Percentiles rank a stretch among this genome's conserved stretches.
These are phyloP conservation scores for Oscheius sp. DNA, from an alignment of 2,888 invertebrate genomes.

Conservation along the genomic window DNA sequence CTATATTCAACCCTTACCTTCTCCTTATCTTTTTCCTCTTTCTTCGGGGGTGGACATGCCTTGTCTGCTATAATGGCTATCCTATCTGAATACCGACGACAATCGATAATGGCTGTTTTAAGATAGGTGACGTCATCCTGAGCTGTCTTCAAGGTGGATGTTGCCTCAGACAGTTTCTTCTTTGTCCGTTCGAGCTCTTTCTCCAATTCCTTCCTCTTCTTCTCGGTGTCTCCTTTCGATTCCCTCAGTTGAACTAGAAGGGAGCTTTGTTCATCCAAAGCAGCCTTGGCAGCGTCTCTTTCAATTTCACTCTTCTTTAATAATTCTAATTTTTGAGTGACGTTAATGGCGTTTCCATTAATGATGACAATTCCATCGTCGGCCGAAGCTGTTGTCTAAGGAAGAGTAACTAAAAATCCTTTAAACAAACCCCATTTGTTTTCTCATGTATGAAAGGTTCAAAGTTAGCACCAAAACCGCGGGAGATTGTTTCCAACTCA, in stretches of 20 bases:
- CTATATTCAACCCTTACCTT: background rate
- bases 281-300: conserved; percentile 50
- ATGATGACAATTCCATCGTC: conserved; percentile 57
- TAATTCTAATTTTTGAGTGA: conserved; percentile 58
- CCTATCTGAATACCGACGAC: conserved; percentile 57
- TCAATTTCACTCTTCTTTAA: conserved; percentile 62
- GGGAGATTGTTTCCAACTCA: conserved; percentile 35
- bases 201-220: conserved; percentile 64
- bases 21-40: conserved; percentile 39
- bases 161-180: conserved; percentile 66
- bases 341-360: conserved; percentile 63
- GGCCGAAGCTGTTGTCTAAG: background rate
- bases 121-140: conserved; percentile 57
- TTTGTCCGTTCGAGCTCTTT: conserved; percentile 63
- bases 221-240: conserved; percentile 52
- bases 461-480: conserved; percentile 26
- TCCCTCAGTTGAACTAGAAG: conserved; percentile 51
- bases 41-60: conserved; percentile 48
- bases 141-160: conserved; percentile 50
- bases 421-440: conserved; percentile 1
- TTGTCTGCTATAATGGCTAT: conserved; percentile 60
- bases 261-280: conserved; percentile 46
- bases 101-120: conserved; percentile 58
- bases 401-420: background rate
- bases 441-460: background rate